phyloP scores from a whole-genome alignment of 1,140 invertebrate species.

The Aphelenchoides fujianensis region DNA sequence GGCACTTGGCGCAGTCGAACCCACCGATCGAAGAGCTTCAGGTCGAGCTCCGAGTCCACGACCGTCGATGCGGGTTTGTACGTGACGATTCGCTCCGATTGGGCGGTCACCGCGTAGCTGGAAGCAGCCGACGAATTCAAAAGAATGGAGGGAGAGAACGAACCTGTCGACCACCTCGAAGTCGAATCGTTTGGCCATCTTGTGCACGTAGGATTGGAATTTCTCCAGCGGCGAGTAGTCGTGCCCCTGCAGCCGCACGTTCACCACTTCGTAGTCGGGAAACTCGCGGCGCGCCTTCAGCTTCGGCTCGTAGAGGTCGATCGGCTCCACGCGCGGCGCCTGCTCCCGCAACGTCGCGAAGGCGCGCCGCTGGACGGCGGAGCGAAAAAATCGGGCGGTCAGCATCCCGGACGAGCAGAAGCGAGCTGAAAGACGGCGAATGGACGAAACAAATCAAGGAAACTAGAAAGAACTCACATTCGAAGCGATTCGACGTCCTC shows the following conservation, averaged over 20 bases:
- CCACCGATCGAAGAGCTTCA: conserved; percentile 50
- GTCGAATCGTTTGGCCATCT: conserved; percentile 49
- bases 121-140: conserved; percentile 25
- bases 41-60: conserved; percentile 46
- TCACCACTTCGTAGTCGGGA: conserved; percentile 46
- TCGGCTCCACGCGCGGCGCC: background rate
- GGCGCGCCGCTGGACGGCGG: background rate
- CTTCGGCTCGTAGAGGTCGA: conserved; percentile 26
- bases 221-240: conserved; percentile 52
- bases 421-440: too few relatives aligned
- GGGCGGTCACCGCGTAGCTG: conserved; percentile 55
- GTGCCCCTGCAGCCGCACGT: conserved; percentile 53
- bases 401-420: too few relatives aligned
- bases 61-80: conserved; percentile 54
- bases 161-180: conserved; percentile 58
- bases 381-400: background rate
- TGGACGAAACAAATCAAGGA: too few relatives aligned
- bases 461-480: too few relatives aligned
- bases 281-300: conserved; percentile 33
- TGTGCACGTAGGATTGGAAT: conserved; percentile 55
- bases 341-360: background rate
- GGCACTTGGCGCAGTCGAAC: conserved; percentile 51
- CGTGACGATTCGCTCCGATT: conserved; percentile 43
- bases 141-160: conserved; percentile 16
- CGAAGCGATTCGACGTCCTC: too few relatives aligned